Percentiles rank a stretch among this genome's conserved stretches.
These are phyloP conservation scores for Drosophila persimilis DNA, from an alignment of 1,140 invertebrate species.

Conservation along the genomic window DNA sequence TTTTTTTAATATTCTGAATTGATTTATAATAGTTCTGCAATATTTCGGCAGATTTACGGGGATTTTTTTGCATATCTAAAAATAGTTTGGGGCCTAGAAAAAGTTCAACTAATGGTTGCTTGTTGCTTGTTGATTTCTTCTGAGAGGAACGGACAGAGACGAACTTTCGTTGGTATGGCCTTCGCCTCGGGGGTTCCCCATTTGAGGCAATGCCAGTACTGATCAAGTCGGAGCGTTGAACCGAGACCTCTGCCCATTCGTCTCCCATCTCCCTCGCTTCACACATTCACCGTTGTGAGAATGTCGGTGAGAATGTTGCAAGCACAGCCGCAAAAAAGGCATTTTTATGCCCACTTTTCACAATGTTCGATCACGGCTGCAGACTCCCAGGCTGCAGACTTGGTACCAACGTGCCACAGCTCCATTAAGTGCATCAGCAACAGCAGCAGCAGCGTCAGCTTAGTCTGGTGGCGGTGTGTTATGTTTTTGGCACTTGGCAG, in stretches of 20 bases:
- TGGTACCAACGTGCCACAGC: constrained; percentile 55
- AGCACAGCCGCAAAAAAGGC: constrained; percentile 38
- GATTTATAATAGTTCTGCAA: constrained; percentile 59
- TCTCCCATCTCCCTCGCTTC: constrained; percentile 9
- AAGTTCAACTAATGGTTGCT: constrained; percentile 48
- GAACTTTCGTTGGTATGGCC: constrained; percentile 24
- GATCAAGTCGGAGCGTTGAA: constrained; percentile 10
- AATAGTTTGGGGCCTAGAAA: constrained; percentile 34
- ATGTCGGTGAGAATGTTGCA: constrained; percentile 56
- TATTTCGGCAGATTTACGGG: constrained; percentile 20
- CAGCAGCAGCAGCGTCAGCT: constrained; percentile 7
- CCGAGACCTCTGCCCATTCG: constrained; percentile 6
- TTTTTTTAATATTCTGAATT: constrained; percentile 30
- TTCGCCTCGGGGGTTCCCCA: constrained; percentile 31
- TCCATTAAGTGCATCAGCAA: constrained; percentile 73
- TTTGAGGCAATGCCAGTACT: neutral
- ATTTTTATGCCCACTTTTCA: constrained; percentile 71
- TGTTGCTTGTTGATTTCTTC: constrained; percentile 43
- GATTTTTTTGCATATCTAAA: constrained; percentile 37
- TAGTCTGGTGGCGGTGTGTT: constrained; percentile 53
- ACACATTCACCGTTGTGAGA: constrained; percentile 30
- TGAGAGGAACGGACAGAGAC: constrained; percentile 25
- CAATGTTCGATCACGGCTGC: constrained; percentile 71
- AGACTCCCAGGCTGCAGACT: constrained; percentile 31
- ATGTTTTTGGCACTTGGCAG: constrained; percentile 79